Evolutionary conservation across 2,888 invertebrate species (phyloP).

Genomic region (Agonopterix heracliana): DNA sequence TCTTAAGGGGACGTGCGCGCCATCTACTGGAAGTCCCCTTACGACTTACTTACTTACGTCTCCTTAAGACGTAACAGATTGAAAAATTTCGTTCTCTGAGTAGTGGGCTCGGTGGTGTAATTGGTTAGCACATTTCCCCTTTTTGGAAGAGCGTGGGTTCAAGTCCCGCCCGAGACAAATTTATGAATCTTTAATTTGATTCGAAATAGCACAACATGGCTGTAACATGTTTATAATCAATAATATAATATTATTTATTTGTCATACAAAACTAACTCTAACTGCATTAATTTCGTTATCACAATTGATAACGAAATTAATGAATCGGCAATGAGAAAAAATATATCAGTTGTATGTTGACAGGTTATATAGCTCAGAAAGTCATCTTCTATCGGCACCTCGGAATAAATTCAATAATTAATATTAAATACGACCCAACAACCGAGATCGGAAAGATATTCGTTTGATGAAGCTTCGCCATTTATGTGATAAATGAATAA

Average conservation of each 20-base stretch:
- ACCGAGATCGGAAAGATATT: conserved; percentile 42
- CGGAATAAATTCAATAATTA: conserved; percentile 39
- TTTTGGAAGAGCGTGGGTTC: no score
- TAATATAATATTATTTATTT: not conserved
- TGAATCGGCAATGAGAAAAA: not conserved
- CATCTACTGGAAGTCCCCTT: no score
- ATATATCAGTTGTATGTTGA: not conserved
- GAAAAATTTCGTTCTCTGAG: no score
- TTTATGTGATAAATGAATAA: conserved; percentile 61
- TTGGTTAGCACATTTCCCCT: no score
- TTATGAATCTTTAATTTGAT: no score
- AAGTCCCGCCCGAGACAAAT: no score
- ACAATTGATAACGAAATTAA: not conserved
- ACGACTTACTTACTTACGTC: no score
- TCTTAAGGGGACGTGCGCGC: no score
- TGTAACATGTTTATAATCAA: not conserved
- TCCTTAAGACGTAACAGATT: no score
- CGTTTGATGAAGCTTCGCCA: conserved; percentile 55
- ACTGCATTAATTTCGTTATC: not conserved
- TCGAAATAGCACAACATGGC: no score
- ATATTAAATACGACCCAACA: conserved; percentile 32
- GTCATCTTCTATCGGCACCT: conserved; percentile 23
- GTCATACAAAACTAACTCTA: not conserved
- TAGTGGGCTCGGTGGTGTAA: no score
- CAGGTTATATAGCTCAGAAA: not conserved